phyloP scores from a whole-genome alignment of 2,888 invertebrate species.

The Latrodectus hesperus region DNA sequence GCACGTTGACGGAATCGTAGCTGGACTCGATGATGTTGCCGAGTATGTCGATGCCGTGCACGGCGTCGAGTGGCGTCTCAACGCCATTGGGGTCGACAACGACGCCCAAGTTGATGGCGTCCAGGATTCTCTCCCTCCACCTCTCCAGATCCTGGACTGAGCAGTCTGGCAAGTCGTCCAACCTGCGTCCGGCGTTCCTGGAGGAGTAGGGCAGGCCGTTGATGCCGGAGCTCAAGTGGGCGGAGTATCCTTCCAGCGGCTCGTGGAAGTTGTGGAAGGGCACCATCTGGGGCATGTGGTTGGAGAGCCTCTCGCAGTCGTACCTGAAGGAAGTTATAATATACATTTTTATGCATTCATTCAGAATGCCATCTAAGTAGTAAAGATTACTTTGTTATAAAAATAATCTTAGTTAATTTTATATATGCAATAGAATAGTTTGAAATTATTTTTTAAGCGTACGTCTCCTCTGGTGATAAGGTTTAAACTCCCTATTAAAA shows the following conservation, averaged over 20 bases:
- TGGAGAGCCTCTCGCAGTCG: slow-evolving; percentile 84
- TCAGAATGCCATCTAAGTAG: too few relatives aligned
- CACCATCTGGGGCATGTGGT: slow-evolving; percentile 81
- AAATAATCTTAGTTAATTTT: too few relatives aligned
- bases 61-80: slow-evolving; percentile 80
- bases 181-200: slow-evolving; percentile 8
- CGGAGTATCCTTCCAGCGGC: slow-evolving; percentile 49
- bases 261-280: slow-evolving; percentile 76
- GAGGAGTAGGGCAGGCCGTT: slow-evolving; percentile 46
- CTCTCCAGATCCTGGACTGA: slow-evolving; percentile 78
- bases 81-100: slow-evolving; percentile 79
- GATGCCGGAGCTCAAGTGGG: slow-evolving; percentile 44
- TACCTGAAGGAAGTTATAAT: slow-evolving; percentile 75
- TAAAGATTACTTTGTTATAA: too few relatives aligned
- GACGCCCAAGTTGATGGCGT: slow-evolving; percentile 82
- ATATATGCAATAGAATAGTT: too few relatives aligned
- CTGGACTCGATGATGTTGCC: slow-evolving; percentile 86
- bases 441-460: too few relatives aligned
- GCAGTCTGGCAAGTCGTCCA: slow-evolving; percentile 52
- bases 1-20: slow-evolving; percentile 66
- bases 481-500: too few relatives aligned
- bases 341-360: too few relatives aligned
- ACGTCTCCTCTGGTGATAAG: too few relatives aligned
- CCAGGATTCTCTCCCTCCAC: slow-evolving; percentile 84
- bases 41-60: slow-evolving; percentile 84